Evolutionary conservation across 2,888 invertebrate genomes (phyloP), one percentile per base, ranked within the genome.

Genomic region (Cheilosia urbana): DNA sequence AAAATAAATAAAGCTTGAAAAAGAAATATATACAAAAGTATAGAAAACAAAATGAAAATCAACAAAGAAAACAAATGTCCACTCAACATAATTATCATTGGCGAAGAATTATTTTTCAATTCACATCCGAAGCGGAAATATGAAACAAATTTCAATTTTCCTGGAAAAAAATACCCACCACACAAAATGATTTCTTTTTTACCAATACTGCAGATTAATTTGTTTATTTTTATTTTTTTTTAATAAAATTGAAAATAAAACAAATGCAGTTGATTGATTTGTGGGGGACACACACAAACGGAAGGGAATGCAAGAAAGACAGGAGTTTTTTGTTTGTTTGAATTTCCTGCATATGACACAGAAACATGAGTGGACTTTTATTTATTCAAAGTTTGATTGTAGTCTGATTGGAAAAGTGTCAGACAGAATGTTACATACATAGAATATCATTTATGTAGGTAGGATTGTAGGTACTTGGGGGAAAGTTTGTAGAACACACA

Each of bases 71-170:
- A 73, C 83, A 84, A 75, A 78, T 73, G 79, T 84, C 79, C 83
- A 84, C 79, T 84, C 83, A 69, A 75, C 73, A 58, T 73, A 69
- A 84, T 84, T 69, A 84, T 69, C 79, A 53, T 73, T 69, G 73
- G 63, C 73, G 30, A 57, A 63, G 79, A 79, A 84, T 75, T 79
- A 79, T 73, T 79, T 75, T 84, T 73, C 65, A 79, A 79, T 79
- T 71, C 80, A 75, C 60, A 45, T 58, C 37, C 17, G 42, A n/a
- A n/a, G 17, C 21, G 55, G 6, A 6, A 17, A 47, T 17, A 47
- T 19, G 62, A 37, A 63, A 69, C 27, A 57, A 40, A 69, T 19
- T 2, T 34, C 34, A 76, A 51, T 40, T 21, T 27, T 30, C 63
- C 17, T 42, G 49, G 24, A 58, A 63, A 80, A 68, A 73, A 37